Evolutionary conservation across 37 sponge, comb jelly and placozoan species (phyloP).

Genomic region (Diacarnus erythraeanus): DNA sequence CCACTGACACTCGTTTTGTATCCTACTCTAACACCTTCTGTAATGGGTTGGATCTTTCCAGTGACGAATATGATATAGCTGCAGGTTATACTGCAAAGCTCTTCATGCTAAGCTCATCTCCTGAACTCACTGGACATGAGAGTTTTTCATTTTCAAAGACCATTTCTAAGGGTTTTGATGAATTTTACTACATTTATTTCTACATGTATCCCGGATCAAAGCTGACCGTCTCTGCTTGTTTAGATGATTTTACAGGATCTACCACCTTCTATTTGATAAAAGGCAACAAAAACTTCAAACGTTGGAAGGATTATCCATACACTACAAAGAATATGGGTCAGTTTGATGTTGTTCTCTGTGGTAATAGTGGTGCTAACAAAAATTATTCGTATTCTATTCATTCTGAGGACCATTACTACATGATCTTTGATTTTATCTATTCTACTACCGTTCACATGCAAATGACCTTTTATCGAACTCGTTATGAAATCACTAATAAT

Average conservation of each 20-base stretch:
- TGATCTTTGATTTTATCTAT: neutral
- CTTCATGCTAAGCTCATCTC: too few species aligned
- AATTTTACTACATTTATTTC: too few species aligned
- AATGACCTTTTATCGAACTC: neutral
- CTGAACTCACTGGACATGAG: neutral
- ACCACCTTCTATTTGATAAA: neutral
- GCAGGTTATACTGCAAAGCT: too few species aligned
- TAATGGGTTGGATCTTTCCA: neutral
- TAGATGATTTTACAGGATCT: neutral
- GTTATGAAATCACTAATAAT: neutral
- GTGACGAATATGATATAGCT: neutral
- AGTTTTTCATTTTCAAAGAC: neutral
- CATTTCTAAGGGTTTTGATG: neutral
- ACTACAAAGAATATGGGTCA: too few species aligned
- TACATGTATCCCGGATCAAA: too few species aligned
- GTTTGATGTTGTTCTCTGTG: too few species aligned
- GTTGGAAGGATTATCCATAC: neutral
- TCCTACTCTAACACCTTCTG: conserved; percentile 28
- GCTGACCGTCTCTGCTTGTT: neutral
- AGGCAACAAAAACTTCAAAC: neutral
- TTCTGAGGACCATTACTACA: neutral
- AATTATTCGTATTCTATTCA: neutral
- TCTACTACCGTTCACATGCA: neutral
- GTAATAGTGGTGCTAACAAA: neutral
- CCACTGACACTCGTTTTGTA: conserved; percentile 27